These are phyloP conservation scores for Mycteria americana DNA, from an alignment of 2,797 vertebrate genomes.

Conservation along the genomic window DNA sequence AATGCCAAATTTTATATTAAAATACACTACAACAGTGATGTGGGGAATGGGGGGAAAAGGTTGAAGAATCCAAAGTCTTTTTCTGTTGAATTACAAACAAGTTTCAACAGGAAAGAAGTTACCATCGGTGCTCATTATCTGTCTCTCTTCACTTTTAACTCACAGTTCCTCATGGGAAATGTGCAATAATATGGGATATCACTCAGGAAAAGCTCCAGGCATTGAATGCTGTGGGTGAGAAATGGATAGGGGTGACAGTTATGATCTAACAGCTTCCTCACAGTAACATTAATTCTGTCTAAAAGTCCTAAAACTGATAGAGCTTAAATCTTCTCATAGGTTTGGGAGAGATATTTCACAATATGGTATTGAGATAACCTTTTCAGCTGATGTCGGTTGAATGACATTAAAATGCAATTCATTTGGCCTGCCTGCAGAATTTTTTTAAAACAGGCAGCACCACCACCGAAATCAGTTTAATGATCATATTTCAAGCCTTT, in stretches of 20 bases:
- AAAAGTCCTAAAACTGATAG: background rate
- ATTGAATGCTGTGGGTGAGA: background rate
- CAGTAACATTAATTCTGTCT: background rate
- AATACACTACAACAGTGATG: background rate
- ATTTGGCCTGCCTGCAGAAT: background rate
- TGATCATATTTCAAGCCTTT: background rate
- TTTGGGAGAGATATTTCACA: background rate
- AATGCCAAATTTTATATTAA: background rate
- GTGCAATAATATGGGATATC: background rate
- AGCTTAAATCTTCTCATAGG: background rate
- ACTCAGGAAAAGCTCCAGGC: background rate
- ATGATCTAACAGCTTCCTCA: background rate
- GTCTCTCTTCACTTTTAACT: background rate
- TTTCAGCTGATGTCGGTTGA: background rate
- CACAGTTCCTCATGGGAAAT: background rate
- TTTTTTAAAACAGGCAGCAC: background rate
- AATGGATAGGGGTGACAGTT: background rate
- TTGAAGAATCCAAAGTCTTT: background rate
- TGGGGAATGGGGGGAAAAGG: accelerated
- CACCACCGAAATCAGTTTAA: background rate
- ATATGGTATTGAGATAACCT: background rate
- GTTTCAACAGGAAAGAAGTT: background rate
- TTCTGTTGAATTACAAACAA: background rate
- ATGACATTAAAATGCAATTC: background rate
- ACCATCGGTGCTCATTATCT: background rate